phyloP scores from a whole-genome alignment of 2,113 vertebrate genomes.

The Peucedramus taeniatus region DNA sequence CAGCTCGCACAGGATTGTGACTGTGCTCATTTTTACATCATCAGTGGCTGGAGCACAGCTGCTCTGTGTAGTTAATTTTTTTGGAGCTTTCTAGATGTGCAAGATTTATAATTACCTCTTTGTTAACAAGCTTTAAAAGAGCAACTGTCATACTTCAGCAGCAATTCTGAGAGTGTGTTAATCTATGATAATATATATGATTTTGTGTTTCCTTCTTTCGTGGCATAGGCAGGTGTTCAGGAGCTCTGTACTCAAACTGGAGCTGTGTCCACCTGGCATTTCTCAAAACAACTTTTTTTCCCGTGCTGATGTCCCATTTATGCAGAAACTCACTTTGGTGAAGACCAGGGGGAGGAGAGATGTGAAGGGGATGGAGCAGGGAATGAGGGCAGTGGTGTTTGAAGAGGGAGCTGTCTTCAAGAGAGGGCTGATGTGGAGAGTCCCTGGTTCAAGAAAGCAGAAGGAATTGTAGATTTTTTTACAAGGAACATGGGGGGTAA shows the following conservation, averaged over 20 bases:
- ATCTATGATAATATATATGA: fast-evolving
- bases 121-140: not conserved
- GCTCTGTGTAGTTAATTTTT: not conserved
- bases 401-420: not conserved
- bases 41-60: not conserved
- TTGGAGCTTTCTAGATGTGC: not conserved
- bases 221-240: not conserved
- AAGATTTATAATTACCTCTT: not conserved
- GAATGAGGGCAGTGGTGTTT: not conserved
- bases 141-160: not conserved
- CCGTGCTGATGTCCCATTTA: not conserved
- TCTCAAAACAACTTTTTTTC: not conserved
- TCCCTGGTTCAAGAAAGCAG: not conserved
- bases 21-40: not conserved
- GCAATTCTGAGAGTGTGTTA: not conserved
- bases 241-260: not conserved
- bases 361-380: not conserved
- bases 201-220: not conserved
- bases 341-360: not conserved
- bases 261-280: not conserved
- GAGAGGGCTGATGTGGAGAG: fast-evolving
- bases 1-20: not conserved
- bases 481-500: not conserved
- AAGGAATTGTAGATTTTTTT: not conserved
- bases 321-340: not conserved